These are phyloP conservation scores for Dunckerocampus dactyliophorus DNA, from an alignment of 2,113 vertebrate genomes.

Conservation along the genomic window DNA sequence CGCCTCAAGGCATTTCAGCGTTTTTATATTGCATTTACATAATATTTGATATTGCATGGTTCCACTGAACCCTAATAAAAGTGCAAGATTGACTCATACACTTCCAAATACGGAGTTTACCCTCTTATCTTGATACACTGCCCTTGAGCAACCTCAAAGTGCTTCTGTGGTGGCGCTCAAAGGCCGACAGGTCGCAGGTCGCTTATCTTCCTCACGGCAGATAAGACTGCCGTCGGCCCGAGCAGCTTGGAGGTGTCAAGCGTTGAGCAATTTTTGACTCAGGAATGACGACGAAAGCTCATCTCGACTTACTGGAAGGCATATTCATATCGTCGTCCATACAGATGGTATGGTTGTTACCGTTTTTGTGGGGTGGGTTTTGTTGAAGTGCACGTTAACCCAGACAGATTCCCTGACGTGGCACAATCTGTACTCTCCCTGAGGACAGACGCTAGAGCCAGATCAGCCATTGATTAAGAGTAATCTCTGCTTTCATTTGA, in stretches of 20 bases:
- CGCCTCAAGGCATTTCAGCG: no score
- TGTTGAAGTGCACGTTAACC: constrained; percentile 7
- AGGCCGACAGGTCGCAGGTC: constrained; percentile 3
- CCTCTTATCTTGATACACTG: no score
- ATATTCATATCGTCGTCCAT: not conserved
- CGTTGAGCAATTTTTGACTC: constrained; percentile 1
- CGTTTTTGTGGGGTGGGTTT: no score
- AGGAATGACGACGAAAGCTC: not conserved
- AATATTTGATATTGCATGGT: no score
- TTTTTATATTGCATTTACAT: no score
- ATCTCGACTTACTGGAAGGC: not conserved
- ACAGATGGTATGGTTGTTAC: constrained; percentile 13
- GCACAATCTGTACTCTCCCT: constrained; percentile 19
- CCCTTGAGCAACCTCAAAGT: not conserved
- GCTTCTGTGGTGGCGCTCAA: constrained; percentile 10
- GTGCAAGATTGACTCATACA: no score
- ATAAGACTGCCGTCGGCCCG: constrained; percentile 1
- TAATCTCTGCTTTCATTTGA: not conserved
- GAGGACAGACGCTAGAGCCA: not conserved
- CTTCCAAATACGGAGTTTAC: no score
- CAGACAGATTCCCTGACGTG: constrained; percentile 14
- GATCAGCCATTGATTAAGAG: constrained; percentile 5
- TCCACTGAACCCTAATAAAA: no score
- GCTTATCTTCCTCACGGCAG: constrained; percentile 19
- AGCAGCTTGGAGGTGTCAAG: not conserved